A percentile compares a stretch with the other conserved stretches of the same genome.
Conservation (phyloP, 2,797 vertebrate species). For the Percopsis omiscomaycus region DNA sequence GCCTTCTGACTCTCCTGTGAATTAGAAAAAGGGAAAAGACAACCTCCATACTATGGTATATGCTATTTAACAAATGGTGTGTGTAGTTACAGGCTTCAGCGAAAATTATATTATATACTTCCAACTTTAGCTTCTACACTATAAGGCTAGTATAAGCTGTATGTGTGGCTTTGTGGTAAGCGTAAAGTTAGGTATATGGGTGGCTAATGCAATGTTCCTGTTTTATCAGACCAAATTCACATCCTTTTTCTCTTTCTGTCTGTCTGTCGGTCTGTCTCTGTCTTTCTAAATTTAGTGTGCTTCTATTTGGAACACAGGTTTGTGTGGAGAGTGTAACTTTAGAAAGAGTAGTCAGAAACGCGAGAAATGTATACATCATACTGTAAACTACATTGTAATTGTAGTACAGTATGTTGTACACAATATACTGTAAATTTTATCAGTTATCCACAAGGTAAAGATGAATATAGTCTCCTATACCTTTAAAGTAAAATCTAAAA, state of each 20-base stretch:
- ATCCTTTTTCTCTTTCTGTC: not conserved
- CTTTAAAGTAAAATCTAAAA: too few species aligned
- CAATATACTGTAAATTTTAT: not conserved
- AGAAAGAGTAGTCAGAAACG: conserved; percentile 19
- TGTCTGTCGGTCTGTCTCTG: conserved; percentile 2
- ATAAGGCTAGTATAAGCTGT: conserved; percentile 27
- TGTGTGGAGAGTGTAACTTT: conserved; percentile 37
- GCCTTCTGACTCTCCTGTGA: too few species aligned
- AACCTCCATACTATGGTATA: too few species aligned
- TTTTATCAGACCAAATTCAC: conserved; percentile 23
- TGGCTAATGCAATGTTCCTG: conserved; percentile 29
- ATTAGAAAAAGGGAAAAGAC: too few species aligned
- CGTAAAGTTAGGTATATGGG: conserved; percentile 20
- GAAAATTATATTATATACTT: conserved; percentile 13
- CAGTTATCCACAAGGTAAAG: too few species aligned
- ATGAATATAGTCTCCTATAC: too few species aligned
- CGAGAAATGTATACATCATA: conserved; percentile 9
- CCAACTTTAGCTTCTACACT: conserved; percentile 19
- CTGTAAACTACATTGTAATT: not conserved
- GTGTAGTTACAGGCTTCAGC: too few species aligned
- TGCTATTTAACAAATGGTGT: too few species aligned
- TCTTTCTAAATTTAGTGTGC: conserved; percentile 24
- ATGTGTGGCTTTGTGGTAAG: conserved; percentile 24
- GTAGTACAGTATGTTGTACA: not conserved
- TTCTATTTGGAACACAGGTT: conserved; percentile 46